Base-by-base conservation (phyloP, 1,140 invertebrate species). In the Papilio aristodemus region DNA sequence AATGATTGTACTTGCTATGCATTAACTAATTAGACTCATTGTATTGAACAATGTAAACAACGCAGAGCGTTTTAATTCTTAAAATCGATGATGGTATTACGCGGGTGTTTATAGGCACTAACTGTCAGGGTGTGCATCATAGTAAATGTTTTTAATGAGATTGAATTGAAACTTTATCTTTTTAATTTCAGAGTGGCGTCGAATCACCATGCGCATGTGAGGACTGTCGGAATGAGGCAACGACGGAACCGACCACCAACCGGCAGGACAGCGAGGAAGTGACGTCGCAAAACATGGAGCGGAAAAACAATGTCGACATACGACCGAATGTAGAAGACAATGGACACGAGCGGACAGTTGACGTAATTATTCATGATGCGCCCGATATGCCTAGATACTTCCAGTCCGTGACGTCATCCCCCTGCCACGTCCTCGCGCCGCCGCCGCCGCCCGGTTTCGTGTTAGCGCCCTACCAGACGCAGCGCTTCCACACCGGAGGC, bases 401-500 rank as follows among this genome's bases (percentile, higher is more conserved):
- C 77, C 85, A 90, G 72, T 81, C 86, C 6, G 79, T 89, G 39
- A 81, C 87, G 41, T 81, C 89, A 71, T 78, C 81, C 10, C 83
- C 87, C 8, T 89, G 84, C 68, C 87, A 89, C 46, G 76, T 87
- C 14, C 62, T 80, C 17, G 67, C 73, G 14, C 85, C 87, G 50
- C 88, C 87, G 50, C 88, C 87, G 13, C 87, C 89, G 13, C 89
- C 89, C 9, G 87, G 87, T 22, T 89, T 89, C 75, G 83, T 90
- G 17, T 74, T 89, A 5, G 85, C 85, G 11, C 85, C 89, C 0
- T 87, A 86, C 71, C 86, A 87, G 72, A 72, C 81, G 0, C 85
- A 82, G 8, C 72, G 84, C 8, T 91, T 92, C 77, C 85, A 87
- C 72, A 92, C 85, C 3, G 91, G 89, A 32, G 91, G 89, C 11